phyloP scores from a whole-genome alignment of 2,888 invertebrate species.

The Theretra japonica region DNA sequence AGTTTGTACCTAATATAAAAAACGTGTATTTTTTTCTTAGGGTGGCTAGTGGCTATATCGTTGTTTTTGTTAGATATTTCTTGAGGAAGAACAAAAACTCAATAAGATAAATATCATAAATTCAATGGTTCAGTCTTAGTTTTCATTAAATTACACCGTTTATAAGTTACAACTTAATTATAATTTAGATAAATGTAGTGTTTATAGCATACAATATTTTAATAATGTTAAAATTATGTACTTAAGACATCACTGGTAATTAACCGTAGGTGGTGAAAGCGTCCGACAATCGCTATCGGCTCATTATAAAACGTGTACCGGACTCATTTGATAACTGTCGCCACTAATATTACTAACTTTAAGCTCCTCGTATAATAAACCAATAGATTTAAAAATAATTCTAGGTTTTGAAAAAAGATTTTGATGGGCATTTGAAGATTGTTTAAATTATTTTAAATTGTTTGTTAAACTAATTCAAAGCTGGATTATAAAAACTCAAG shows the following conservation, averaged over 20 bases:
- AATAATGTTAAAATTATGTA: background rate
- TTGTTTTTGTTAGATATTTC: too few relatives aligned
- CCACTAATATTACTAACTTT: background rate
- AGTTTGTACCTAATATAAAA: too few relatives aligned
- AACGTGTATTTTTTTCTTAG: too few relatives aligned
- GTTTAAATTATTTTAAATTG: background rate
- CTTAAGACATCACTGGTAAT: background rate
- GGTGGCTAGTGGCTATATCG: too few relatives aligned
- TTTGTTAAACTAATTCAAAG: background rate
- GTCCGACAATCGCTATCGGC: background rate
- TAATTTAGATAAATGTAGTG: background rate
- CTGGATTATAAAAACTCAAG: background rate
- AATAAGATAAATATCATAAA: background rate
- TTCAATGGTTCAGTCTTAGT: too few relatives aligned
- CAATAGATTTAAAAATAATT: background rate
- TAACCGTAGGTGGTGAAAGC: constrained; percentile 8
- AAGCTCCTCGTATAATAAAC: background rate
- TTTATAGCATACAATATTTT: background rate
- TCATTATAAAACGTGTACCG: constrained; percentile 2
- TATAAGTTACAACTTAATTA: background rate
- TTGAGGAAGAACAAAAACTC: too few relatives aligned
- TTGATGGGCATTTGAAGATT: background rate
- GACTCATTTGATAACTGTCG: background rate
- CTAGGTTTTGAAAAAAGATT: background rate
- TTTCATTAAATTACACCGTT: background rate